Evolutionary conservation across 2,888 invertebrate genomes (phyloP).

Genomic region (Amiota minor): DNA sequence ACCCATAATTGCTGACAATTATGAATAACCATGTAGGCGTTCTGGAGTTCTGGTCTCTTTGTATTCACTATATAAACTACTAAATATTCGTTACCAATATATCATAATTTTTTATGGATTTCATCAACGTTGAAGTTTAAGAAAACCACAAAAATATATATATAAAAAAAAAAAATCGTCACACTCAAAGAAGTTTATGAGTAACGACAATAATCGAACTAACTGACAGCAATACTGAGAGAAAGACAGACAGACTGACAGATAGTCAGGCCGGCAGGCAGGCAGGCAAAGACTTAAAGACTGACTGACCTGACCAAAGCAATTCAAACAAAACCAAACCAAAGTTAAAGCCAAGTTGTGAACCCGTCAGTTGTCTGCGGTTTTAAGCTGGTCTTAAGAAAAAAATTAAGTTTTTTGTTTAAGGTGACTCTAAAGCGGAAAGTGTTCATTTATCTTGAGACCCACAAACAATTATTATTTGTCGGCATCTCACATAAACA

Average conservation of each 20-base stretch:
- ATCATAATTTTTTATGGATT: conserved; percentile 29
- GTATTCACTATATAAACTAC: background rate
- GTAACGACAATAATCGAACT: conserved; percentile 19
- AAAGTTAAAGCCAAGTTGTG: background rate
- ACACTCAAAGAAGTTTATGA: background rate
- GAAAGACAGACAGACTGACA: too few species aligned
- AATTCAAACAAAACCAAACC: conserved; percentile 7
- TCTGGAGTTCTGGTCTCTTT: background rate
- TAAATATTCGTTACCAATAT: conserved; percentile 5
- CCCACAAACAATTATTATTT: conserved; percentile 20
- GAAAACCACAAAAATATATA: background rate
- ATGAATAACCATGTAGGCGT: conserved; percentile 18
- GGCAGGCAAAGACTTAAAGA: too few species aligned
- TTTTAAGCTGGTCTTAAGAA: conserved; percentile 12
- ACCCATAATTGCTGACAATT: conserved; percentile 11
- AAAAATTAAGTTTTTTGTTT: background rate
- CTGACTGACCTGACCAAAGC: conserved; percentile 18
- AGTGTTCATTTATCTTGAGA: conserved; percentile 26
- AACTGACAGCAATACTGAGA: background rate
- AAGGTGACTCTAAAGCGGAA: conserved; percentile 15
- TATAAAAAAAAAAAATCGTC: background rate
- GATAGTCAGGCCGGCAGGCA: too few species aligned
- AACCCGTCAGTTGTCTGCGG: background rate
- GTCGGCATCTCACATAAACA: conserved; percentile 1
- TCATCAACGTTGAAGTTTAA: background rate